Evolutionary conservation across 2,888 invertebrate species (phyloP), one percentile per base, ranked within the genome.

Genomic region (Nebria brevicollis): DNA sequence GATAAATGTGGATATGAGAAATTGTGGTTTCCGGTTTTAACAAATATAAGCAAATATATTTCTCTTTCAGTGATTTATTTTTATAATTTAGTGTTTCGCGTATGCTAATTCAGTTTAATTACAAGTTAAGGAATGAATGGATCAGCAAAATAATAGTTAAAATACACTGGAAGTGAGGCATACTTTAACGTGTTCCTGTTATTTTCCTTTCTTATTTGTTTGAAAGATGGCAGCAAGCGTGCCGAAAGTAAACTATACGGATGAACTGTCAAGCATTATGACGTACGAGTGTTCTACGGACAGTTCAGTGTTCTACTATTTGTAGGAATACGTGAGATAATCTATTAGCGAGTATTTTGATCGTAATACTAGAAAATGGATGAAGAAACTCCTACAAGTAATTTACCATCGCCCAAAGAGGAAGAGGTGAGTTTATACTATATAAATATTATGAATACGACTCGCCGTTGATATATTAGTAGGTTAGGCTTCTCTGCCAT

Each of bases 211-310:
- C 54, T 54, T 54, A 11, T 13, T 54, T 54, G 54, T 54, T 54
- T 15, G 6, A 7, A 70, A 79, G 79, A 75, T 75, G 74, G 66
- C 79, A 75, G 54, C 43, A 75, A 34, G 7, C 7, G 25, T 8
- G 42, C 5, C 41, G 54, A 41, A 75, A 34, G 26, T 11, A 70
- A 11, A 66, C 11, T 66, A 26, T 54, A 75, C 65, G 75, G 11
- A 54, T n/a, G 74, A 79, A 75, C 74, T 79, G 79, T 74, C 54
- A 54, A 7, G 54, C 75, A 75, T 34, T 75, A 79, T 79, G 79
- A 79, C 79, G 79, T 79, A 66, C 68, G 73, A 74, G 75, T 75
- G 43, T 75, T 78, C 66, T 78, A 43, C 73, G n/a, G 7, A 65
- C 65, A 43, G 73, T 66, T 72, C 73, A 66, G 73, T 73, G 66